These are phyloP conservation scores for Gorsachius goisagi DNA, from an alignment of 2,113 vertebrate species.

Conservation along the genomic window DNA sequence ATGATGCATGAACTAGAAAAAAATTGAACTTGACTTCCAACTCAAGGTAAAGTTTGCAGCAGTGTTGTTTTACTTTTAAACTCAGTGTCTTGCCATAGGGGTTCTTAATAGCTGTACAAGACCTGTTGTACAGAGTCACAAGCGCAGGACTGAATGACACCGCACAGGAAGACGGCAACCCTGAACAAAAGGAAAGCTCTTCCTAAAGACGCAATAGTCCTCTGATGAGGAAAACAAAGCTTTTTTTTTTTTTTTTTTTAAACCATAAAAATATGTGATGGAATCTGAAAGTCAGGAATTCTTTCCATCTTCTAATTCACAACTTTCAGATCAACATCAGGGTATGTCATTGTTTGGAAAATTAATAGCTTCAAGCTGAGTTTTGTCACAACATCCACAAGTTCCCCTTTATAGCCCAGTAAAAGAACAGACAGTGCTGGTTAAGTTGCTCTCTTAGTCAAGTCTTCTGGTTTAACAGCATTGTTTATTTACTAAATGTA, in stretches of 20 bases:
- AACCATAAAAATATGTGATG: background rate
- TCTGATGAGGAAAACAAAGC: background rate
- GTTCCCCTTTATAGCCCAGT: conserved; percentile 28
- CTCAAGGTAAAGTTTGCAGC: background rate
- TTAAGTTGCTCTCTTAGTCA: conserved; percentile 52
- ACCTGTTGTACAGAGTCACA: background rate
- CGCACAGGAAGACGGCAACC: background rate
- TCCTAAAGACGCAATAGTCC: background rate
- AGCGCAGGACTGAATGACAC: background rate
- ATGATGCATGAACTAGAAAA: background rate
- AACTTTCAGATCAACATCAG: conserved; percentile 30
- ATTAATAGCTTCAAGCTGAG: conserved; percentile 75
- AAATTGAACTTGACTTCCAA: background rate
- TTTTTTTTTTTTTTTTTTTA: background rate
- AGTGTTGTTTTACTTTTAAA: background rate
- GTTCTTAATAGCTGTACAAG: background rate
- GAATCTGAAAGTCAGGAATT: conserved; percentile 21
- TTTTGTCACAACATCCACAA: conserved; percentile 47
- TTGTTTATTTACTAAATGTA: conserved; percentile 57
- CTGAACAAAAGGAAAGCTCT: background rate
- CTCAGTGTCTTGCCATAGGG: background rate
- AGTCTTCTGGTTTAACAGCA: conserved; percentile 56
- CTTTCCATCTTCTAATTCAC: conserved; percentile 30
- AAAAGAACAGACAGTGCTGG: conserved; percentile 65
- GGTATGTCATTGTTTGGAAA: conserved; percentile 57